Conservation (phyloP, 2,888 invertebrate genomes). For the Drosophila limbata region DNA sequence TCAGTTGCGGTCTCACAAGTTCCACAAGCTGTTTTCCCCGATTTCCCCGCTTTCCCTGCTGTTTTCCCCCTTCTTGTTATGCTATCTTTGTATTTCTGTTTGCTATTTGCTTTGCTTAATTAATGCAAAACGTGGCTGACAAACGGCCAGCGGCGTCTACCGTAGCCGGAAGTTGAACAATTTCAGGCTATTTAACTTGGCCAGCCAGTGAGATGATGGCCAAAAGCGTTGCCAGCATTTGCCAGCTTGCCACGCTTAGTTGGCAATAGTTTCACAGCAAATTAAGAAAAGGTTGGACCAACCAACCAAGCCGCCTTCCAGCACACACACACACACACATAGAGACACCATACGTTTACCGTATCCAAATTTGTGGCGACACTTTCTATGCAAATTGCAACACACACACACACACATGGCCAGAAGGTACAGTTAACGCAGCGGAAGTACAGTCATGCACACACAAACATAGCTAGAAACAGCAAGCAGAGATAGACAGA, state of each 20-base stretch:
- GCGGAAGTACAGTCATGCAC: conserved; percentile 75
- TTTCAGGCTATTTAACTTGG: conserved; percentile 80
- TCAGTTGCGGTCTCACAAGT: conserved; percentile 52
- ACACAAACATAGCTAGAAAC: conserved; percentile 30
- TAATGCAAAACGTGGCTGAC: conserved; percentile 65
- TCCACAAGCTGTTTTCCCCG: conserved; percentile 25
- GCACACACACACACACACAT: conserved; percentile 2
- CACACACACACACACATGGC: conserved; percentile 25
- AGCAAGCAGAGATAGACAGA: conserved; percentile 2
- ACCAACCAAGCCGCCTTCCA: conserved; percentile 37
- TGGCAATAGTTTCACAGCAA: conserved; percentile 82
- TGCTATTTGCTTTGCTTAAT: conserved; percentile 50
- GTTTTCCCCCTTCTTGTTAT: neutral
- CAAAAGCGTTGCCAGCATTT: conserved; percentile 41
- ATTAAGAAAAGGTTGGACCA: conserved; percentile 79
- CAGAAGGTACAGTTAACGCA: conserved; percentile 72
- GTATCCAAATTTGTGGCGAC: conserved; percentile 73
- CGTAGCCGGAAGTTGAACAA: conserved; percentile 74
- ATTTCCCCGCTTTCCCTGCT: conserved; percentile 6
- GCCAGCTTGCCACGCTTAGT: conserved; percentile 67
- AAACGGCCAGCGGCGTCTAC: conserved; percentile 71
- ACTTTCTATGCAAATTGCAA: conserved; percentile 81
- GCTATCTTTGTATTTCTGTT: neutral
- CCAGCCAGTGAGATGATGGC: conserved; percentile 47
- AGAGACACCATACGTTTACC: conserved; percentile 32